Evolutionary conservation across 2,797 vertebrate genomes (phyloP).

Genomic region (Florisuga fusca): DNA sequence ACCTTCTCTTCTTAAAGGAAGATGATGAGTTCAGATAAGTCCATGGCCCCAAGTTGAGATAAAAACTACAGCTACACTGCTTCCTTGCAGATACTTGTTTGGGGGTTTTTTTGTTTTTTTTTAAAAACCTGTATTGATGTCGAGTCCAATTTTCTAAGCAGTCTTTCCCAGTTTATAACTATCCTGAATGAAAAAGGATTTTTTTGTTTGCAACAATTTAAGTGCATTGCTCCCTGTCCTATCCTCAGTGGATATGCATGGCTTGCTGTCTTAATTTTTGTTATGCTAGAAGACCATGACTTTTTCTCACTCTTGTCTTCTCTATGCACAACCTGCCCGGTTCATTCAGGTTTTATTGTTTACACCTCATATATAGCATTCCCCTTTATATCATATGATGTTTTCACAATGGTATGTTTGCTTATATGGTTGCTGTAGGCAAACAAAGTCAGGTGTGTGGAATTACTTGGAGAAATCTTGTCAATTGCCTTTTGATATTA

Average conservation of each 20-base stretch:
- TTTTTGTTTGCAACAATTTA: constrained; percentile 1
- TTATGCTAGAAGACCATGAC: not conserved
- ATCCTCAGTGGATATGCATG: not conserved
- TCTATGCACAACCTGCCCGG: not conserved
- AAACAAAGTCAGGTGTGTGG: not conserved
- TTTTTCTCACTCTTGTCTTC: not conserved
- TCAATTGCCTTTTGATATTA: not conserved
- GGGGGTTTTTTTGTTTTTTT: not conserved
- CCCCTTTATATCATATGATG: not conserved
- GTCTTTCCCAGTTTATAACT: not conserved
- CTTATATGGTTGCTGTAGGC: not conserved
- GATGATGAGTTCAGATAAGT: not conserved
- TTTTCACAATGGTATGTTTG: not conserved
- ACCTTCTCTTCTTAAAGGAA: not conserved
- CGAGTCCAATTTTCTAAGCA: not conserved
- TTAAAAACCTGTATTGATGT: not conserved
- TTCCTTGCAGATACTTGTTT: not conserved
- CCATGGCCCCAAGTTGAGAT: not conserved
- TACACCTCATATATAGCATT: not conserved
- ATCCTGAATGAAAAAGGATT: not conserved
- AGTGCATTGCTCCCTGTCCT: not conserved
- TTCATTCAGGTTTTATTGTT: not conserved
- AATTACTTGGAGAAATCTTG: not conserved
- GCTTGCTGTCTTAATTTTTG: not conserved
- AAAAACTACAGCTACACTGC: not conserved